Evolutionary conservation across 2,113 vertebrate species (phyloP).

Genomic region (Rhinoptilus africanus): DNA sequence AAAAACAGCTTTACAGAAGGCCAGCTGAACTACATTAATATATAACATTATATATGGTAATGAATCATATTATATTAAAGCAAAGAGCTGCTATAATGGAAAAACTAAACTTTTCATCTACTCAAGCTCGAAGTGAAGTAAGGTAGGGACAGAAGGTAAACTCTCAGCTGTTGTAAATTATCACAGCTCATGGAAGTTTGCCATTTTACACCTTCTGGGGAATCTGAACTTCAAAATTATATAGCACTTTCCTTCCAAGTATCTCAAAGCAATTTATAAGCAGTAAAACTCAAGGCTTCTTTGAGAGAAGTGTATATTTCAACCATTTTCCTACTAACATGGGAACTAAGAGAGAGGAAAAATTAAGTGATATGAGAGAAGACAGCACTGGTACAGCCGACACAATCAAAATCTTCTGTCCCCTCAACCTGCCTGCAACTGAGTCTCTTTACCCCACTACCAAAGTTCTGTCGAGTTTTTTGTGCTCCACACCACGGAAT

Average conservation of each 20-base stretch:
- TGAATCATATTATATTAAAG: not conserved
- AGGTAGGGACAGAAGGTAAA: conserved; percentile 48
- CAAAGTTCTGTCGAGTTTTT: not conserved
- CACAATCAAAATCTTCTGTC: not conserved
- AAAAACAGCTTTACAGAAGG: not conserved
- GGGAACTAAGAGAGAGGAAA: not conserved
- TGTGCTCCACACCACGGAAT: not conserved
- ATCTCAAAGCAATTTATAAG: conserved; percentile 26
- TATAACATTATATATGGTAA: not conserved
- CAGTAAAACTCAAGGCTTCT: conserved; percentile 3
- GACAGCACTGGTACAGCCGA: not conserved
- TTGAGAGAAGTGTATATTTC: not conserved
- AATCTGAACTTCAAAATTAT: conserved; percentile 54
- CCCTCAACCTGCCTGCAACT: not conserved
- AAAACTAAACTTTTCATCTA: conserved; percentile 1
- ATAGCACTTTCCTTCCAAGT: conserved; percentile 30
- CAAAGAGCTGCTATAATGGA: not conserved
- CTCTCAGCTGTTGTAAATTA: conserved; percentile 48
- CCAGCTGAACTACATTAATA: not conserved
- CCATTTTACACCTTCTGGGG: conserved; percentile 51
- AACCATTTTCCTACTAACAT: not conserved
- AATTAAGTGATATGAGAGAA: not conserved
- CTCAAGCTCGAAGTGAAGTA: not conserved
- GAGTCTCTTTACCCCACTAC: not conserved
- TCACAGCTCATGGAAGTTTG: conserved; percentile 33